These are phyloP conservation scores for Apodemia mormo DNA, from an alignment of 2,888 invertebrate genomes.

Conservation along the genomic window DNA sequence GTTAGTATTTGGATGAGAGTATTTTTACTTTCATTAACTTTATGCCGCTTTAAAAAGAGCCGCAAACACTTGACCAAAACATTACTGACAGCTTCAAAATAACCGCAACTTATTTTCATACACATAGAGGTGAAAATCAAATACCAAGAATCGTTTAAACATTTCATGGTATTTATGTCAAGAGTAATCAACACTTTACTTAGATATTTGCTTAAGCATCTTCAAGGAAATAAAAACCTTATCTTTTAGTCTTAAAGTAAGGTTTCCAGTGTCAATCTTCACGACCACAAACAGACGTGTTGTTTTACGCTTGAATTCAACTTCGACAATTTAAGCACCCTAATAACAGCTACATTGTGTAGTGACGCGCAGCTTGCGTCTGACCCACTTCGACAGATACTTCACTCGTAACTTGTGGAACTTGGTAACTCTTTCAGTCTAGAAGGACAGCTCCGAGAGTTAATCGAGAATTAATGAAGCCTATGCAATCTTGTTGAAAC, in stretches of 20 bases:
- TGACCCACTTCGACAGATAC: slow-evolving; percentile 29
- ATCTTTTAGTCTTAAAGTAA: slow-evolving; percentile 4
- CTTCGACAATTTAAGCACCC: slow-evolving; percentile 32
- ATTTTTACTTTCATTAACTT: slow-evolving; percentile 19
- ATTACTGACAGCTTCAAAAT: slow-evolving; percentile 13
- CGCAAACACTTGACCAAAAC: slow-evolving; percentile 26
- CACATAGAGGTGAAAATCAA: slow-evolving; percentile 21
- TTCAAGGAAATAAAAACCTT: slow-evolving; percentile 8
- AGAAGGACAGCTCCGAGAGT: slow-evolving; percentile 8
- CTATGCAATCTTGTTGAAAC: slow-evolving; percentile 17
- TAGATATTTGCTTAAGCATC: slow-evolving; percentile 26
- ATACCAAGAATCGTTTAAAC: slow-evolving; percentile 22
- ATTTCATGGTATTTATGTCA: slow-evolving; percentile 29
- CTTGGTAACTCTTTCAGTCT: slow-evolving; percentile 8
- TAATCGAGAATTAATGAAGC: background rate
- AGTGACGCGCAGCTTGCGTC: slow-evolving; percentile 24
- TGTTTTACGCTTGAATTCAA: slow-evolving; percentile 31
- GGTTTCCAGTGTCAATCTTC: slow-evolving; percentile 15
- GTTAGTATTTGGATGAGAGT: slow-evolving; percentile 4
- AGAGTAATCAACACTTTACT: slow-evolving; percentile 32
- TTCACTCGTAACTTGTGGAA: slow-evolving; percentile 8
- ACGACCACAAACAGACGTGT: slow-evolving; percentile 28
- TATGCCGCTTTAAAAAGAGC: slow-evolving; percentile 26
- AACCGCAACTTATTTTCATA: background rate
- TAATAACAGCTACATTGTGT: slow-evolving; percentile 28